Base-by-base conservation (phyloP, 2,113 vertebrate species). In the Oreochromis spilurus region DNA sequence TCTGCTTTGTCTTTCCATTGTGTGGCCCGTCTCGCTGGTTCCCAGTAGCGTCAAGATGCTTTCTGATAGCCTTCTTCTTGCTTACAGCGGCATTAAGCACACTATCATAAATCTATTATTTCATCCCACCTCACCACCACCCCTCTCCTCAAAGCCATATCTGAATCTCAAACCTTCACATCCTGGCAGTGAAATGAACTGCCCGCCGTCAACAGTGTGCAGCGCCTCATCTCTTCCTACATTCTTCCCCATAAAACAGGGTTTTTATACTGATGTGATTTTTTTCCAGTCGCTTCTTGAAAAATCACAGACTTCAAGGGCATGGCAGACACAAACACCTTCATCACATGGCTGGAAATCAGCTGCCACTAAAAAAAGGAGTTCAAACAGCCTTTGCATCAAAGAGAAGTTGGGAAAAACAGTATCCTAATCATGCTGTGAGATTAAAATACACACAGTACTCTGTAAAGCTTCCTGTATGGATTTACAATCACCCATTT, bases 81-180 rank as follows among this genome's bases (percentile, higher is more conserved):
- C 91, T 94, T 87, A 94, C 89, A 89, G 89, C 83, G 6, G 79
- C 92, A 92, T 91, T 94, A 95, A 87, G 91, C 92, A 67, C 93
- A 86, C 72, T 55, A 84, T 93, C 91, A 91, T 83, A 88, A 91
- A 95, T 94, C 89, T 87, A 87, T 95, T 40, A 93, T 92, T 91
- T 91, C 88, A 85, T 90, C 88, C 89, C 83, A 81, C 81, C 88
- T 86, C 77, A 79, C 85, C 88, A 84, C 72, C 45, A 53, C 72
- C 72, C 84, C 72, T 78, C 85, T 72, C 57, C 77, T 48, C 8
- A 4, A 70, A 91, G 89, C 82, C 83, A 84, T 87, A 82, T 92
- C 84, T 60, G 80, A 89, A 89, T 92, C 85, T 87, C 58, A 91
- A 79, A 88, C 82, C 78, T 88, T 91, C 7, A 84, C 65, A 81